Conservation (phyloP, 2,113 vertebrate species). For the Tichodroma muraria region DNA sequence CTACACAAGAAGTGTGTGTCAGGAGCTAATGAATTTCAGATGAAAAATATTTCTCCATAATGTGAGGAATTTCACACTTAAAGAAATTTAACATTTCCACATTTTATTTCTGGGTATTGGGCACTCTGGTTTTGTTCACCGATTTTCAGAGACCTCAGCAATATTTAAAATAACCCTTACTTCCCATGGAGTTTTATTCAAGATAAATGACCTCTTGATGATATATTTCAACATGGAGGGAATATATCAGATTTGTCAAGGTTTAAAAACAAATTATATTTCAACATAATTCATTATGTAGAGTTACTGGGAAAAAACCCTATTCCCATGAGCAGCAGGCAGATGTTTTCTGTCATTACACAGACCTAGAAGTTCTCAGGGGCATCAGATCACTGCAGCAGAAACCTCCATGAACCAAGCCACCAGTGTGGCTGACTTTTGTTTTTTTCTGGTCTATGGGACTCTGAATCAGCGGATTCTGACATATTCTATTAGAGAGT, state of each 20-base stretch:
- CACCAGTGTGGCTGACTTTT: neutral
- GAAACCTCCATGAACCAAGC: neutral
- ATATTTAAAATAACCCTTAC: neutral
- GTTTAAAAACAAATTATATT: neutral
- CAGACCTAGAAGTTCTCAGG: neutral
- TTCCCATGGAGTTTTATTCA: neutral
- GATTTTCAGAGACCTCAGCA: neutral
- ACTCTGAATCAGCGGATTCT: neutral
- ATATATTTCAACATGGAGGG: neutral
- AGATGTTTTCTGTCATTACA: neutral
- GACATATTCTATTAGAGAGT: neutral
- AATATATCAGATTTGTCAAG: neutral
- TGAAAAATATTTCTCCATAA: neutral
- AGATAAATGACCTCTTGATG: neutral
- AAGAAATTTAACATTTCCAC: too few species aligned
- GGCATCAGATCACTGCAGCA: neutral
- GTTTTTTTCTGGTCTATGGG: neutral
- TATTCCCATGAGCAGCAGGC: neutral
- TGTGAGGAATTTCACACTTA: too few species aligned
- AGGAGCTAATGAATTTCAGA: neutral
- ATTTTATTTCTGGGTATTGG: neutral
- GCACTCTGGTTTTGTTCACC: neutral
- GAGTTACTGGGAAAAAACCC: neutral
- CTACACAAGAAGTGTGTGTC: neutral
- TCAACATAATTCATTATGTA: neutral